Evolutionary conservation across 2,797 vertebrate genomes (phyloP).

Genomic region (Anas georgica): DNA sequence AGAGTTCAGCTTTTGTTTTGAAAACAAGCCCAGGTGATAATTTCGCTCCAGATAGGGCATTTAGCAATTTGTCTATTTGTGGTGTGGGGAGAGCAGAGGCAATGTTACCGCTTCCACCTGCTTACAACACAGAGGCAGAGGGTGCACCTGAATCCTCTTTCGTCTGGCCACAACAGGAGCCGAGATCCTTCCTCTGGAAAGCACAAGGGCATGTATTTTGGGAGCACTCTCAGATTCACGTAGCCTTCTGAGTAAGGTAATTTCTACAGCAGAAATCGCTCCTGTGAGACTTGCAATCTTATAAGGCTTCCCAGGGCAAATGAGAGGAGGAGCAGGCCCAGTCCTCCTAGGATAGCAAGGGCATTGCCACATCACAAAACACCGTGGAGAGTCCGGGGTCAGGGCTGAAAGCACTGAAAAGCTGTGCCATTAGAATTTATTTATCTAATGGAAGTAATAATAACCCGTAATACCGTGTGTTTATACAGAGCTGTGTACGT

Average conservation of each 20-base stretch:
- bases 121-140: background rate
- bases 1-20: conserved; percentile 35
- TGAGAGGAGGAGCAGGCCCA: background rate
- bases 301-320: fast-evolving
- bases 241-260: background rate
- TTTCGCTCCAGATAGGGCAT: background rate
- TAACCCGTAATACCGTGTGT: background rate
- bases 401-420: background rate
- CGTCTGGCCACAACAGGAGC: background rate
- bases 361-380: background rate
- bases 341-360: fast-evolving
- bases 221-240: background rate
- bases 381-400: background rate
- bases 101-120: background rate
- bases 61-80: background rate
- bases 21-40: conserved; percentile 2
- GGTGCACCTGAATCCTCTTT: background rate
- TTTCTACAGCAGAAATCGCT: background rate
- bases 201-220: background rate
- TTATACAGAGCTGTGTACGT: background rate
- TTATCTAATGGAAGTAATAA: background rate
- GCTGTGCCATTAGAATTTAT: background rate
- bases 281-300: background rate
- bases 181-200: background rate
- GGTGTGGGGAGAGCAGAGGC: background rate